Conservation (phyloP, 2,113 vertebrate genomes). For the Spheniscus mendiculus region DNA sequence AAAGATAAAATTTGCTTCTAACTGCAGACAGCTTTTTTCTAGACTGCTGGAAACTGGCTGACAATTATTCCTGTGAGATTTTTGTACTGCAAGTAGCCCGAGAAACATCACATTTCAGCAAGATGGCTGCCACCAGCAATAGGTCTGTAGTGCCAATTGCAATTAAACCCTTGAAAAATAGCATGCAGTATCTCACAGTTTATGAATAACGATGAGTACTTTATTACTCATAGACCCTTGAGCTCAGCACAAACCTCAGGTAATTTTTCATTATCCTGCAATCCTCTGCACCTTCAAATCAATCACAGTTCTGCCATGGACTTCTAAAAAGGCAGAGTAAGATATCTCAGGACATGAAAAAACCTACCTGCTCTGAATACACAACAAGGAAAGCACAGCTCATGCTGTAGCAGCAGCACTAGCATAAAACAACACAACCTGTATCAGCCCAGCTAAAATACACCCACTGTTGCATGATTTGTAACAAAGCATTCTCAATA, state of each 20-base stretch:
- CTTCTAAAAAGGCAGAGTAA: background rate
- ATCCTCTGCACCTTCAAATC: constrained; percentile 1
- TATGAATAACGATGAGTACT: background rate
- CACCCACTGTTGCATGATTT: background rate
- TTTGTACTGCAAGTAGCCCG: background rate
- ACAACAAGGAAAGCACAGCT: background rate
- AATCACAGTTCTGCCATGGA: background rate
- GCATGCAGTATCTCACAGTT: background rate
- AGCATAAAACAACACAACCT: background rate
- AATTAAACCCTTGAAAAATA: constrained; percentile 30
- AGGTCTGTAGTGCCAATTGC: background rate
- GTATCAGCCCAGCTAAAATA: background rate
- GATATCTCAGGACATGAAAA: background rate
- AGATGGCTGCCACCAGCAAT: background rate
- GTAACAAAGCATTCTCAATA: background rate
- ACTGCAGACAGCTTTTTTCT: background rate
- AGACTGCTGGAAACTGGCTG: background rate
- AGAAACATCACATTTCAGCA: background rate
- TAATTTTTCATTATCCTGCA: constrained; percentile 12
- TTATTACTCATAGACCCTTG: background rate
- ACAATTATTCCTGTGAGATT: background rate
- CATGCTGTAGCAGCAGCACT: background rate
- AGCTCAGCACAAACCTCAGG: constrained; percentile 2
- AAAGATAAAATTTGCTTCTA: background rate
- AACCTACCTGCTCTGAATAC: background rate